Evolutionary conservation across 2,888 invertebrate genomes (phyloP).

Genomic region (Zelleria hepariella): DNA sequence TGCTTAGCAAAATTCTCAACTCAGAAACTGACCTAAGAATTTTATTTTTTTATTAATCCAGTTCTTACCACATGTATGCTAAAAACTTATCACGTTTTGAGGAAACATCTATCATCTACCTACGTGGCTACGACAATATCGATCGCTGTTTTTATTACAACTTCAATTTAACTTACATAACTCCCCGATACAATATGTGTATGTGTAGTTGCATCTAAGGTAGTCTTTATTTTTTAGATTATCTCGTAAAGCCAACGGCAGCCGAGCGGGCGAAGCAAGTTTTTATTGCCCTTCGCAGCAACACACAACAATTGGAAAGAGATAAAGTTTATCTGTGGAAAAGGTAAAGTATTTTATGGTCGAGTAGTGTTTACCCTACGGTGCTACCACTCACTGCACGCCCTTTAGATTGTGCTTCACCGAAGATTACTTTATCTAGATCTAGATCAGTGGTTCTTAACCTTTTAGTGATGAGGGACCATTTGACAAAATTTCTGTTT

Average conservation of each 20-base stretch:
- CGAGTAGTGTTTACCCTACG: neutral
- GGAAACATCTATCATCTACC: no score
- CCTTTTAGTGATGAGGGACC: no score
- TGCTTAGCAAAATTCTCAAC: no score
- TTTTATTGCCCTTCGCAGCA: neutral
- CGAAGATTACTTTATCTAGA: no score
- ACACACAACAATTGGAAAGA: neutral
- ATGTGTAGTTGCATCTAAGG: neutral
- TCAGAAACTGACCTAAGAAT: no score
- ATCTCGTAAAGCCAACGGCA: neutral
- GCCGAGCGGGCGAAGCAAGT: neutral
- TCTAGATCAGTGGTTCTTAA: no score
- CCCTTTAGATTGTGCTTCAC: neutral
- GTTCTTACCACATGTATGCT: no score
- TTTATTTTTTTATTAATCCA: no score
- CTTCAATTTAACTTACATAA: neutral
- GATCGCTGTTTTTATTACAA: neutral
- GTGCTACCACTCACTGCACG: neutral
- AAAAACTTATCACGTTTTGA: no score
- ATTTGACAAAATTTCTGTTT: no score
- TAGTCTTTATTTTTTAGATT: neutral
- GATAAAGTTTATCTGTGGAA: neutral
- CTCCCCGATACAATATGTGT: neutral
- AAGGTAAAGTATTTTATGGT: neutral
- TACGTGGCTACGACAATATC: no score